Base-by-base conservation (phyloP, 2,797 vertebrate genomes). In the Cuculus canorus region DNA sequence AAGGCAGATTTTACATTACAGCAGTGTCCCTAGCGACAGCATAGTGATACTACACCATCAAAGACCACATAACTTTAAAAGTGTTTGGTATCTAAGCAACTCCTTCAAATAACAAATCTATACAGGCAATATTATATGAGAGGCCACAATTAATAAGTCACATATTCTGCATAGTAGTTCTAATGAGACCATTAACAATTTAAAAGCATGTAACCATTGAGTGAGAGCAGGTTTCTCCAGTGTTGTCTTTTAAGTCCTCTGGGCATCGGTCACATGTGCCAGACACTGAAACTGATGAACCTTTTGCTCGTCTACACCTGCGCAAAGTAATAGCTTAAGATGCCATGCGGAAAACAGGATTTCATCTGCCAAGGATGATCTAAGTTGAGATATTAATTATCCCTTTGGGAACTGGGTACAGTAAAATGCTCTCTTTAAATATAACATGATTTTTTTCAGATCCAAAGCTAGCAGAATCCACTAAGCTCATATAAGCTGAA, bases 361-460 rank as follows among this genome's bases (percentile, higher is more conserved):
- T 95, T 96, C 75, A 77, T 86, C 82, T 96, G 92, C 92, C 91
- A 94, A 78, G 90, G 71, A 87, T 87, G 53, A 96, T 96, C 90
- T 89, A 92, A 90, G 84, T 80, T 79, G 81, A 92, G 57, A n/a
- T 96, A 96, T 82, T 97, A 97, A 97, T 96, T 97, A 90, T 86
- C 90, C 95, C 88, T 92, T 72, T 82, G 92, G 92, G 97, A 94
- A 39, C 24, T 12, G 23, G 56, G 37, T 73, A 82, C 45, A 77
- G 48, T 81, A 92, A 86, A 84, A 84, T 17, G 19, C 65, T 79
- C 45, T 61, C 19, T 75, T 72, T 41, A 90, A 94, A 94, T 82
- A 63, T 78, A 66, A 82, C 71, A 82, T 25, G 30, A 48, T 23
- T 92, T 86, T 93, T 93, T 92, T 86, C 54, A 79, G 52, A 54